Evolutionary conservation across 2,797 vertebrate genomes (phyloP).

Genomic region (Danio aesculapii): DNA sequence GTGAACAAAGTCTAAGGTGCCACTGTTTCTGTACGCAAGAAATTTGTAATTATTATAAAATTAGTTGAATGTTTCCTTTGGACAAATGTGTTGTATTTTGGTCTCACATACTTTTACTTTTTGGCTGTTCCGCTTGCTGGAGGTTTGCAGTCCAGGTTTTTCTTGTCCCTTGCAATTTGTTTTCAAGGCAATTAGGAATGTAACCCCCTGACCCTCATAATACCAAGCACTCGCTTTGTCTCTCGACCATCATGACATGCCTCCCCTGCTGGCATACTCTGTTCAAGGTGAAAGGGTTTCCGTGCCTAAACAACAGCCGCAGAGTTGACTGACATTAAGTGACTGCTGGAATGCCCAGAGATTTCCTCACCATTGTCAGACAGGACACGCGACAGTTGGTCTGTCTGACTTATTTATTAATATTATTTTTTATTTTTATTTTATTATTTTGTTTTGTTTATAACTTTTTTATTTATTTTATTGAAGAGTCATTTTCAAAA

Average conservation of each 20-base stretch:
- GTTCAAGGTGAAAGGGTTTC: constrained; percentile 55
- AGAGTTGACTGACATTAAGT: constrained; percentile 44
- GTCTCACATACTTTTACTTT: not conserved
- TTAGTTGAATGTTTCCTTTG: not conserved
- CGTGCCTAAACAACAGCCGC: constrained; percentile 37
- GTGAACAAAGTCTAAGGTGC: not conserved
- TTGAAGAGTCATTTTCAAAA: too few species aligned
- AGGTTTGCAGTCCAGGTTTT: constrained; percentile 10
- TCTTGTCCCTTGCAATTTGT: constrained; percentile 31
- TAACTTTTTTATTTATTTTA: not conserved
- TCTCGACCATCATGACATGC: constrained; percentile 42
- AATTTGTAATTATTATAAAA: too few species aligned
- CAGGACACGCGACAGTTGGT: not conserved
- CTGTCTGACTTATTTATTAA: too few species aligned
- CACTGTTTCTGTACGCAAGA: not conserved
- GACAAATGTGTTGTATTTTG: too few species aligned
- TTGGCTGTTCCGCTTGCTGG: not conserved
- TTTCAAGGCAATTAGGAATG: constrained; percentile 49
- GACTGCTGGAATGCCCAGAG: constrained; percentile 23
- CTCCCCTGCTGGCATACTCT: constrained; percentile 39
- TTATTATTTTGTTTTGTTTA: not conserved
- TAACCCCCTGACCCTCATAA: constrained; percentile 47
- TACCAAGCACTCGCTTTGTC: constrained; percentile 25
- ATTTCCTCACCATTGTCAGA: constrained; percentile 33
- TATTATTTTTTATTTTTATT: too few species aligned